Percentiles rank a stretch among this genome's conserved stretches.
Conservation (phyloP, 1,140 invertebrate species). For the Yoshiicerus persimilis region DNA sequence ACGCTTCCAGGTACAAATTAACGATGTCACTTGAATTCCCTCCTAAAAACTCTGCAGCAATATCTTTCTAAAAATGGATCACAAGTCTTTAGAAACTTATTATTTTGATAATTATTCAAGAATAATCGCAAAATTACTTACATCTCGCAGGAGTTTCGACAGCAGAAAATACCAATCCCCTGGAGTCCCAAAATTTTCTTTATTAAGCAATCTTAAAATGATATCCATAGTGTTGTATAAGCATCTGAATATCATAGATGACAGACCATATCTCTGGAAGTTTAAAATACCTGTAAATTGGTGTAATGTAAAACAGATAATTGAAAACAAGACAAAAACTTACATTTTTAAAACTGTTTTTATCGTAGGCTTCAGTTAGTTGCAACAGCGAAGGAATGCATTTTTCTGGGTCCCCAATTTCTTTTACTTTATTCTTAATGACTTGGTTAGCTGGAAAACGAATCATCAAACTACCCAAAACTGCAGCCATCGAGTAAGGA, state of each 20-base stretch:
- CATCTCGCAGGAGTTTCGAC: conserved; percentile 13
- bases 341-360: conserved; percentile 34
- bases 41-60: not conserved
- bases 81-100: no score
- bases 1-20: not conserved
- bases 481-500: conserved; percentile 16
- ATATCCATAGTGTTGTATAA: conserved; percentile 31
- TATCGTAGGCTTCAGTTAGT: not conserved
- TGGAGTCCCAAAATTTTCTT: conserved; percentile 31
- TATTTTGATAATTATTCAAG: no score
- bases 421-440: not conserved
- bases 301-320: not conserved
- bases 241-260: not conserved
- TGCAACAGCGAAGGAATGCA: not conserved
- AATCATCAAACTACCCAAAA: not conserved
- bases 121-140: conserved; percentile 7
- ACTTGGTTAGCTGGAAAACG: conserved; percentile 16
- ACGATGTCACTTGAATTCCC: not conserved
- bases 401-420: not conserved
- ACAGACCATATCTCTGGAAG: conserved; percentile 36
- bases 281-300: not conserved
- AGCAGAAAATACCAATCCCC: conserved; percentile 30
- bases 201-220: conserved; percentile 24
- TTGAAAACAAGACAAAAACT: not conserved
- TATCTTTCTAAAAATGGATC: not conserved